These are phyloP conservation scores for Cerceris ruficornis DNA, from an alignment of 2,888 invertebrate genomes.

Conservation along the genomic window DNA sequence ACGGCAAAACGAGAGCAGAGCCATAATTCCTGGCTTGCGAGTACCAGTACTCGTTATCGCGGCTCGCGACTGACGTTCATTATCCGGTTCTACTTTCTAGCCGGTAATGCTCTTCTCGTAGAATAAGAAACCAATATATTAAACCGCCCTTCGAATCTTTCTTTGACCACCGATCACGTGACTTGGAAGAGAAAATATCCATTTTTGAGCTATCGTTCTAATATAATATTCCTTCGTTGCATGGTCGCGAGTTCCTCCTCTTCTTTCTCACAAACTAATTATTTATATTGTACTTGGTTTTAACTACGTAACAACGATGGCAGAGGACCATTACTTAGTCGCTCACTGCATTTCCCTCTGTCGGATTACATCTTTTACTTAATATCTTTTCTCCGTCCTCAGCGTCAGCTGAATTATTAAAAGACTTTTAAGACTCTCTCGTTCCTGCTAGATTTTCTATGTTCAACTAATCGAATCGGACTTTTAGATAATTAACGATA, in stretches of 20 bases:
- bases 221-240: neutral
- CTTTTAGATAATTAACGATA: neutral
- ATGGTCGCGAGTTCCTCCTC: neutral
- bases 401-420: slow-evolving; percentile 17
- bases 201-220: neutral
- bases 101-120: slow-evolving; percentile 2
- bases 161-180: neutral
- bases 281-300: neutral
- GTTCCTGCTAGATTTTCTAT: slow-evolving; percentile 2
- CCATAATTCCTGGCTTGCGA: slow-evolving; percentile 4
- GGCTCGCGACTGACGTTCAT: slow-evolving; percentile 12
- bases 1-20: neutral
- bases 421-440: slow-evolving; percentile 6
- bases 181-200: neutral
- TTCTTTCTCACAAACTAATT: neutral
- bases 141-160: neutral
- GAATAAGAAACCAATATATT: neutral
- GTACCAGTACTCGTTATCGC: slow-evolving; percentile 4
- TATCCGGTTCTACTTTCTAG: slow-evolving; percentile 10
- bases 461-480: slow-evolving; percentile 3
- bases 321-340: slow-evolving; percentile 3
- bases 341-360: slow-evolving; percentile 13
- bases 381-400: neutral
- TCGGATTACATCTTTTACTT: slow-evolving; percentile 19
- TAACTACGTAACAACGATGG: neutral